Conservation (phyloP, 1,140 invertebrate species). For the Anadara kagoshimensis region DNA sequence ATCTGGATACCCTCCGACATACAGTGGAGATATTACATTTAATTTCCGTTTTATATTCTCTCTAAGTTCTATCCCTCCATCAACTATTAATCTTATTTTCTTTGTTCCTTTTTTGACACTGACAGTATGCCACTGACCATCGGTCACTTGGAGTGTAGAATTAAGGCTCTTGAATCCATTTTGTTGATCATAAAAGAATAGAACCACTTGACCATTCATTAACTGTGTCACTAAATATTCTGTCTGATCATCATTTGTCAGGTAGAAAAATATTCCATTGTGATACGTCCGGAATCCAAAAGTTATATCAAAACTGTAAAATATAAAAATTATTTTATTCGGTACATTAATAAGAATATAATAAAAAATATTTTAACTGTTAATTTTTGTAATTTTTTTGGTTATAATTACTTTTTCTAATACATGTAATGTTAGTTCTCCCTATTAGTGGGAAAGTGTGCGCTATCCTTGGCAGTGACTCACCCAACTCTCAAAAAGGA, state of each 20-base stretch:
- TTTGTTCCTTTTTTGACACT: constrained; percentile 78
- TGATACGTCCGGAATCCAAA: constrained; percentile 92
- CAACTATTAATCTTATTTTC: constrained; percentile 82
- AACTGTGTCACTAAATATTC: constrained; percentile 85
- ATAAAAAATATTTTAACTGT: neutral
- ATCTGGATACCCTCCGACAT: constrained; percentile 85
- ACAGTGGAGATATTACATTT: constrained; percentile 82
- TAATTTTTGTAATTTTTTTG: too few species aligned
- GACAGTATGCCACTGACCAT: constrained; percentile 89
- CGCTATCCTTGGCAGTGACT: too few species aligned
- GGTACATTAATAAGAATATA: too few species aligned
- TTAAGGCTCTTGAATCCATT: constrained; percentile 77
- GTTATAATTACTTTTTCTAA: too few species aligned
- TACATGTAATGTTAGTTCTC: too few species aligned
- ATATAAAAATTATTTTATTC: constrained; percentile 1
- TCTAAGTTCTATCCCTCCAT: constrained; percentile 78
- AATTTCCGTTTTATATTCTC: constrained; percentile 82
- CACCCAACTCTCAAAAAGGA: too few species aligned
- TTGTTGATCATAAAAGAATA: constrained; percentile 80
- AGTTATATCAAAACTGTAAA: constrained; percentile 80
- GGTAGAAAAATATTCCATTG: constrained; percentile 86
- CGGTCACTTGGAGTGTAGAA: constrained; percentile 81
- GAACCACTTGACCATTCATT: constrained; percentile 81
- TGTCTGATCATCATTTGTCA: constrained; percentile 75
- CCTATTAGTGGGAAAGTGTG: too few species aligned